phyloP scores from a whole-genome alignment of 2,888 invertebrate genomes.

The Cataglyphis rosenhaueri region DNA sequence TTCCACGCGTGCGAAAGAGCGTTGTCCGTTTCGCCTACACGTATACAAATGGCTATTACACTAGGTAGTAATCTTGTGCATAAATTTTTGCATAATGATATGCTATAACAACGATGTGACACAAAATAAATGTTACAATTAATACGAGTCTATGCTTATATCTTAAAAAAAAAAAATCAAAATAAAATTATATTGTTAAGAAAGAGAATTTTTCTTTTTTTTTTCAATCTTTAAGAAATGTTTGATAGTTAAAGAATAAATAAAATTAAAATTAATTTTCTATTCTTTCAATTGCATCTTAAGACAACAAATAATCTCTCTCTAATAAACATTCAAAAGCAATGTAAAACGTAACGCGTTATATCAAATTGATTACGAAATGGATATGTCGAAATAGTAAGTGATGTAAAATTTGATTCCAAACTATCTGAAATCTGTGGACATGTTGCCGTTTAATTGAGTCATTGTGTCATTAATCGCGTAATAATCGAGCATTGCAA shows the following conservation, averaged over 20 bases:
- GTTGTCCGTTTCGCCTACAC: slow-evolving; percentile 56
- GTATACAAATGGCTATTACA: slow-evolving; percentile 46
- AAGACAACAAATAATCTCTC: background rate
- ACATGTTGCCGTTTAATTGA: slow-evolving; percentile 73
- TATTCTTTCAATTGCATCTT: background rate
- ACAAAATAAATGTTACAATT: slow-evolving; percentile 51
- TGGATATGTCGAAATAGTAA: background rate
- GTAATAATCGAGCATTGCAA: slow-evolving; percentile 62
- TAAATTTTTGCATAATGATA: slow-evolving; percentile 39
- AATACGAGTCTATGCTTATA: slow-evolving; percentile 9
- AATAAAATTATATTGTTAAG: background rate
- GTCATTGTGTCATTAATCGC: slow-evolving; percentile 75
- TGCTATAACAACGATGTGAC: slow-evolving; percentile 15
- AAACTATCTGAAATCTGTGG: slow-evolving; percentile 71
- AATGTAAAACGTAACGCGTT: background rate
- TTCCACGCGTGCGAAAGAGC: slow-evolving; percentile 52
- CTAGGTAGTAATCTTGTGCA: slow-evolving; percentile 32
- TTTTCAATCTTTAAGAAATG: background rate
- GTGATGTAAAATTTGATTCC: slow-evolving; percentile 59
- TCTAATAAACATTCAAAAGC: background rate
- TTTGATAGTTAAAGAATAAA: background rate
- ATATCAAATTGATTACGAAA: slow-evolving; percentile 14
- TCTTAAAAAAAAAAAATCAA: background rate
- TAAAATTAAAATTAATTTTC: background rate
- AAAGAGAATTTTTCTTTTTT: background rate